phyloP scores from a whole-genome alignment of 2,113 vertebrate species.

The Ginglymostoma cirratum region DNA sequence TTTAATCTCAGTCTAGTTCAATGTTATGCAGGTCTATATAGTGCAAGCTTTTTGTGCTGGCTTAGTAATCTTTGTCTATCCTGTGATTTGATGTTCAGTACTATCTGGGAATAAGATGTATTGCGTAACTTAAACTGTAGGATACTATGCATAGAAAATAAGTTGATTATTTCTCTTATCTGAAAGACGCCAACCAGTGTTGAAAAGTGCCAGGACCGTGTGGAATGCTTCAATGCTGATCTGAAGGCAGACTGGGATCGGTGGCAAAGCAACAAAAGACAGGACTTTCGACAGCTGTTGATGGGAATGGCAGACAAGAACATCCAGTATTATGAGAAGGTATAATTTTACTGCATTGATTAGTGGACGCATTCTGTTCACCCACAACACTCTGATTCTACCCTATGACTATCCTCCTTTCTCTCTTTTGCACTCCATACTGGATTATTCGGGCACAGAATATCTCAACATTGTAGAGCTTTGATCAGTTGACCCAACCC shows the following conservation, averaged over 20 bases:
- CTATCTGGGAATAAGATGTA: neutral
- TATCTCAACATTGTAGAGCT: neutral
- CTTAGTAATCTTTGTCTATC: neutral
- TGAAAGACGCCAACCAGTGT: slow-evolving; percentile 79
- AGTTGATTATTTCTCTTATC: neutral
- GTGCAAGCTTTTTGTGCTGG: neutral
- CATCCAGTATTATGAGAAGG: slow-evolving; percentile 93
- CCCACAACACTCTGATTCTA: no score
- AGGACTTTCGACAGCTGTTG: slow-evolving; percentile 90
- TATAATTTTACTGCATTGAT: slow-evolving; percentile 43
- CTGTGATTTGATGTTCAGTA: neutral
- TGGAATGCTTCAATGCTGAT: slow-evolving; percentile 95
- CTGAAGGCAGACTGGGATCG: slow-evolving; percentile 97
- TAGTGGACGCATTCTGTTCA: neutral
- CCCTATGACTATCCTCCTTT: neutral
- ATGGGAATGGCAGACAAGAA: slow-evolving; percentile 91
- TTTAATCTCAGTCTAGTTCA: neutral
- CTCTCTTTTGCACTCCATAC: neutral
- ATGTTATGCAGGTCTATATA: neutral
- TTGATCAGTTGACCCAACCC: neutral
- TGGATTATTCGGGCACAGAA: neutral
- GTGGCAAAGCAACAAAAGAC: slow-evolving; percentile 92
- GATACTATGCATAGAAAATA: neutral
- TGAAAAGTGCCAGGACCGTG: slow-evolving; percentile 87
- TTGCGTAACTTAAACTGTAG: neutral